Evolutionary conservation across 2,797 vertebrate species (phyloP), one percentile per base, ranked within the genome.

Genomic region (Alosa sapidissima): DNA sequence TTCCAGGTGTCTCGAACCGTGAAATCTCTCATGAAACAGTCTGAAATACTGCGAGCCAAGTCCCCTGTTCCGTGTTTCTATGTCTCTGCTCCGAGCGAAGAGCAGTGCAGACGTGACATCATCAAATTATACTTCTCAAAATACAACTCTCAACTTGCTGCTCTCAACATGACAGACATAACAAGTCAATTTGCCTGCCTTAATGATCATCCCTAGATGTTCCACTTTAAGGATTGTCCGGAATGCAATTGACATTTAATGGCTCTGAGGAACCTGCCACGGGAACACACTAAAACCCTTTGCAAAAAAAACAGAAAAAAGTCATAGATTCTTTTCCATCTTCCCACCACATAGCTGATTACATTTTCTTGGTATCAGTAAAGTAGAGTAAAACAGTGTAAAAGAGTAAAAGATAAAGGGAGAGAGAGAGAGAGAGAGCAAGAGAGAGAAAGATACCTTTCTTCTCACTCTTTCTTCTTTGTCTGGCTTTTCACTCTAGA

Each of bases 401-500:
- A 54, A 3, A 54, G 14, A 54, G 49, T 49, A 1, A 54, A 54
- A 19, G 14, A 55, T 1, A 55, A 13, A 55, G 14, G 2, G 54
- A 19, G 54, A 21, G 54, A 19, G 54, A 55, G 54, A 55, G 16
- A 19, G 21, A 58, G 24, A 8, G 24, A 36, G 65, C 33, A 8
- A 72, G 21, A 24, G 65, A 36, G 33, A 65, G 62, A 65, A 9
- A 28, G 24, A 28, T 1, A 36, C 10, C 4, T 65, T 36, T 72
- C 24, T 65, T 65, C n/a, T 33, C n/a, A 24, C 2, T 65, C 47
- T 52, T 78, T 60, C 51, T 55, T 65, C 51, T n/a, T 41, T 83
- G 33, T 62, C 55, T 60, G 58, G 72, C 33, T 45, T 28, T 13
- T 72, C 58, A 87, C 86, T 85, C 86, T 84, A 86, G 54, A 85